A percentile compares a stretch with the other conserved stretches of the same genome.
phyloP scores from a whole-genome alignment of 2,113 vertebrate genomes.

The Neogale vison region DNA sequence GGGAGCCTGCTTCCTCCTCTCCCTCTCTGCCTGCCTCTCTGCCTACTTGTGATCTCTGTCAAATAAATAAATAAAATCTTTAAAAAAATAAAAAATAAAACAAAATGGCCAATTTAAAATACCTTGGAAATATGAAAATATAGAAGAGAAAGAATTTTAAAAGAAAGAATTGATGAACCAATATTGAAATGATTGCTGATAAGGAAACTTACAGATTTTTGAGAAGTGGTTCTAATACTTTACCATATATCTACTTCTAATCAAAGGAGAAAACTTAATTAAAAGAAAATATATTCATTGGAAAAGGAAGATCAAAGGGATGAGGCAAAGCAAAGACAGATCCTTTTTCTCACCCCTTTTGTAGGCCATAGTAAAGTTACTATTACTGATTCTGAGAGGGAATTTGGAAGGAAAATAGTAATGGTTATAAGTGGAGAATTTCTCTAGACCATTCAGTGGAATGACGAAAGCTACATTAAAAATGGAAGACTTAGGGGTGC shows the following conservation, averaged over 20 bases:
- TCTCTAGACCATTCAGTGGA: neutral
- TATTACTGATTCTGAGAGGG: neutral
- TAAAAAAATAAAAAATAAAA: no score
- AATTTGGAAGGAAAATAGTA: neutral
- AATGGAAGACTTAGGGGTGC: neutral
- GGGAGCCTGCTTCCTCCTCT: no score
- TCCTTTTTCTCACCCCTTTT: neutral
- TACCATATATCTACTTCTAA: neutral
- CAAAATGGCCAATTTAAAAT: neutral
- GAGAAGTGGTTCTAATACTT: neutral
- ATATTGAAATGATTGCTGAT: neutral
- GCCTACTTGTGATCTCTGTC: no score
- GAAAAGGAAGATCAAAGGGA: neutral
- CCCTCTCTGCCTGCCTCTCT: no score
- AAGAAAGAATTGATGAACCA: neutral
- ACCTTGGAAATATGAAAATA: neutral
- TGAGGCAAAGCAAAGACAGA: neutral
- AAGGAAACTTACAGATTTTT: neutral
- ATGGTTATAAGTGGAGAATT: neutral
- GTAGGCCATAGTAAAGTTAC: neutral
- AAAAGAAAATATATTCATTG: neutral
- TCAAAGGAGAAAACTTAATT: slow-evolving; percentile 28
- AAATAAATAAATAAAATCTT: no score
- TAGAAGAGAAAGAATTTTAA: neutral
- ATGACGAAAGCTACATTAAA: neutral